Conservation (phyloP, 2,888 invertebrate genomes). For the Drosophila demipolita region DNA sequence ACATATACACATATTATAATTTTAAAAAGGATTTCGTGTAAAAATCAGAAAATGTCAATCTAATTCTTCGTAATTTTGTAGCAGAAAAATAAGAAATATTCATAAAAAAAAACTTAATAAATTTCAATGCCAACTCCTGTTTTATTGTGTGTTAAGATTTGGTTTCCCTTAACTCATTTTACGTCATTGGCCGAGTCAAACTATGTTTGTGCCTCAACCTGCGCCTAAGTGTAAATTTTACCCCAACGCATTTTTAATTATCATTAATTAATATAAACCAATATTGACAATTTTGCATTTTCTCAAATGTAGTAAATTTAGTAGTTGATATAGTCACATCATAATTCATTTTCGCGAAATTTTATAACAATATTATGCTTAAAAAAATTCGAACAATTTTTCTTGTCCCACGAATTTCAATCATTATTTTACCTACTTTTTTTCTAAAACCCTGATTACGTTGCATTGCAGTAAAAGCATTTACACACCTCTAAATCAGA, state of each 20-base stretch:
- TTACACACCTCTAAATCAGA: slow-evolving; percentile 4
- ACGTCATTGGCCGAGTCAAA: not conserved
- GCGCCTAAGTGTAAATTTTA: not conserved
- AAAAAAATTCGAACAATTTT: not conserved
- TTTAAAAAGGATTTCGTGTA: not conserved
- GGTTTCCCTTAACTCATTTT: not conserved
- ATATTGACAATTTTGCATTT: not conserved
- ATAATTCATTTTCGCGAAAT: not conserved
- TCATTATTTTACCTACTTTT: not conserved
- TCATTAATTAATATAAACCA: not conserved
- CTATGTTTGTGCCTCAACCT: not conserved
- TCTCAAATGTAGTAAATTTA: not conserved
- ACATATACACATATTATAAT: not conserved
- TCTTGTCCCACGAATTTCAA: not conserved
- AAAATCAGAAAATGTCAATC: not conserved
- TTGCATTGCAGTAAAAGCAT: not conserved
- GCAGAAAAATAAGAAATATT: not conserved
- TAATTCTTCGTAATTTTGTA: fast-evolving
- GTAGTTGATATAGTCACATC: too few species aligned
- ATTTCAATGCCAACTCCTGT: not conserved
- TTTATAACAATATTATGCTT: not conserved
- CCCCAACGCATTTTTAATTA: not conserved
- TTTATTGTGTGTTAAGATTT: not conserved
- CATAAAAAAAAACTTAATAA: not conserved
- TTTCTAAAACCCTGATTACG: not conserved